Base-by-base conservation (phyloP, 1,140 invertebrate genomes). In the Ladona fulva region DNA sequence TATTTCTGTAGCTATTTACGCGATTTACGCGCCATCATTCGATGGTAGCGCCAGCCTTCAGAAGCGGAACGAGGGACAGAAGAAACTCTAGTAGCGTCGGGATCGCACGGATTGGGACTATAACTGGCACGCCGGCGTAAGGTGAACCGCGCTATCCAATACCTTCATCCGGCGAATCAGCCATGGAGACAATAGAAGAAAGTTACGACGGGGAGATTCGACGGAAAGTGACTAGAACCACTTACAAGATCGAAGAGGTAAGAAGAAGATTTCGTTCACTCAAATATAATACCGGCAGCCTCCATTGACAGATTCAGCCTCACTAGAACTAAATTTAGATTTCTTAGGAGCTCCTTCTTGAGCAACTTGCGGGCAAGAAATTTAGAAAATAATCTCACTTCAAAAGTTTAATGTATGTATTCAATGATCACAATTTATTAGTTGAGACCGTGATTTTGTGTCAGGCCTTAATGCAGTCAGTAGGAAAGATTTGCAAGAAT, bases 181-280 rank as follows among this genome's bases (percentile, higher is more conserved):
- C 16, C 52, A 66, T 66, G 52, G 52, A 66, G 52, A 66, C 52
- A 66, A n/a, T 76, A 24, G 42, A 76, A 37, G 75, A 76, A 76
- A 76, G 25, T 76, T 76, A 37, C 75, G 75, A 76, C 29, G 75
- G 75, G n/a, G 75, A 42, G 29, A 76, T 76, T n/a, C 75, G 75
- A 25, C 24, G 75, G 42, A 76, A 76, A 29, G 25, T 29, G 8
- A 42, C 42, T 11, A 29, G 75, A 42, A 76, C 75, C 1, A 76
- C 75, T 76, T 76, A 76, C 75, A 76, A 76, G 25, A 76, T 76
- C n/a, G 75, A 76, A 42, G 75, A 76, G 75, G 75, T 76, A 76
- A 76, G 75, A 22, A 25, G 16, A 66, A 19, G 14, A 66, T 66
- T 66, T 66, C 14, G 14, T 66, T 6, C n/a, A 66, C n/a, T 66